A percentile compares a stretch with the other conserved stretches of the same genome.
phyloP scores from a whole-genome alignment of 2,888 invertebrate species.

The Drosophila histrio region DNA sequence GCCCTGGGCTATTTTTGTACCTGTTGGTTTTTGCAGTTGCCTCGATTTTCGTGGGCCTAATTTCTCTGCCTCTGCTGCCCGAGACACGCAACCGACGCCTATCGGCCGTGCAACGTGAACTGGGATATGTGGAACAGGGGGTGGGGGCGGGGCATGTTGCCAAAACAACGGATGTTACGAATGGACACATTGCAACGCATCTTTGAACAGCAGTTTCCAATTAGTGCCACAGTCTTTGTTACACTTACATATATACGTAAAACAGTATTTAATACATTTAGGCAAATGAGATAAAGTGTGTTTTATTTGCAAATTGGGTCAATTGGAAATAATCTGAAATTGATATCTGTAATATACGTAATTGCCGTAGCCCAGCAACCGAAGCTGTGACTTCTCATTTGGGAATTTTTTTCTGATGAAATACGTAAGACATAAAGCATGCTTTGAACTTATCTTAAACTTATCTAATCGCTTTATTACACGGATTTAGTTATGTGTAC shows the following conservation, averaged over 20 bases:
- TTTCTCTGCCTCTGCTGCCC: slow-evolving; percentile 72
- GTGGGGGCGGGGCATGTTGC: slow-evolving; percentile 36
- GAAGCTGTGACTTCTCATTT: background rate
- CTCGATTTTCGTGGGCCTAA: slow-evolving; percentile 67
- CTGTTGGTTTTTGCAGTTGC: slow-evolving; percentile 77
- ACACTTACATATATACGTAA: background rate
- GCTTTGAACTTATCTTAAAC: background rate
- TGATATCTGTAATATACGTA: background rate
- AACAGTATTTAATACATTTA: background rate
- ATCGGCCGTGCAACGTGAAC: slow-evolving; percentile 64
- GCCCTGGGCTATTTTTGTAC: slow-evolving; percentile 56
- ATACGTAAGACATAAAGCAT: background rate
- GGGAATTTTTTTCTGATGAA: slow-evolving; percentile 5
- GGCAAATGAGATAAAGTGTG: background rate
- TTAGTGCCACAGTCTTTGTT: slow-evolving; percentile 16
- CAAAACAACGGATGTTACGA: slow-evolving; percentile 38
- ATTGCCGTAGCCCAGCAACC: background rate
- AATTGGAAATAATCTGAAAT: background rate
- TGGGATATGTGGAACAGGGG: slow-evolving; percentile 56
- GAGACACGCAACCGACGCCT: slow-evolving; percentile 75
- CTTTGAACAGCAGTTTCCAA: slow-evolving; percentile 35
- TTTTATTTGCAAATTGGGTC: background rate
- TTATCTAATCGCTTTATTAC: slow-evolving; percentile 7
- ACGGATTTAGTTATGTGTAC: background rate
- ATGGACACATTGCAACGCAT: slow-evolving; percentile 60